phyloP scores from a whole-genome alignment of 2,888 invertebrate species.

The Mantis religiosa region DNA sequence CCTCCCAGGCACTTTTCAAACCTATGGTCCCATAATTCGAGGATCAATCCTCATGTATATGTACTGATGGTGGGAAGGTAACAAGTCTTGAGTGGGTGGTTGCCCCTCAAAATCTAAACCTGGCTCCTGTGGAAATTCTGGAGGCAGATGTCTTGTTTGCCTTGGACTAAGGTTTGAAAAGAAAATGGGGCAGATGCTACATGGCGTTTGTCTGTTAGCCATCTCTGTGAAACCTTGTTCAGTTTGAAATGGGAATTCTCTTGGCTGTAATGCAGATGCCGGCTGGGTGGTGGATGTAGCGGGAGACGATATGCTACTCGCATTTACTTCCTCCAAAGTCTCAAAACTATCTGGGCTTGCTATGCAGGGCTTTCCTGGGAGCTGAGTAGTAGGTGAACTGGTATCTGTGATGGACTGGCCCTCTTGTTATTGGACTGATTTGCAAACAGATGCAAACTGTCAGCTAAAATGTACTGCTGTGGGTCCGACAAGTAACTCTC shows the following conservation, averaged over 20 bases:
- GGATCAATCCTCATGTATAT: conserved; percentile 26
- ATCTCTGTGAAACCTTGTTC: not conserved
- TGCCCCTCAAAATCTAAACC: not conserved
- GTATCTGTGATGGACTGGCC: conserved; percentile 22
- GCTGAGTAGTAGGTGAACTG: not conserved
- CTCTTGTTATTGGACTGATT: conserved; percentile 22
- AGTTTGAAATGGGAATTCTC: not conserved
- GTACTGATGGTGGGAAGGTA: conserved; percentile 27
- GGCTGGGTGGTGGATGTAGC: not conserved
- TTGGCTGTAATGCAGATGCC: not conserved
- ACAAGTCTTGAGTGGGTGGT: conserved; percentile 5
- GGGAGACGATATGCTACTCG: not conserved
- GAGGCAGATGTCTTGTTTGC: not conserved
- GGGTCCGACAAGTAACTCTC: conserved; percentile 39
- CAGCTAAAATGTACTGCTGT: conserved; percentile 35
- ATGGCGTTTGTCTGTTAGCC: not conserved
- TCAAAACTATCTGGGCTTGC: conserved; percentile 12
- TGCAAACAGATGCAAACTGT: conserved; percentile 5
- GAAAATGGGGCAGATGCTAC: conserved; percentile 3
- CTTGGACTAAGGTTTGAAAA: conserved; percentile 7
- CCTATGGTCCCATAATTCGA: conserved; percentile 21
- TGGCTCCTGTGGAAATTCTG: not conserved
- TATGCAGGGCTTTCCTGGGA: conserved; percentile 8
- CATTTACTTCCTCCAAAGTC: conserved; percentile 1
- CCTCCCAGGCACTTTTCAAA: not conserved